phyloP scores from a whole-genome alignment of 2,888 invertebrate genomes.

The Scaptomyza parva region DNA sequence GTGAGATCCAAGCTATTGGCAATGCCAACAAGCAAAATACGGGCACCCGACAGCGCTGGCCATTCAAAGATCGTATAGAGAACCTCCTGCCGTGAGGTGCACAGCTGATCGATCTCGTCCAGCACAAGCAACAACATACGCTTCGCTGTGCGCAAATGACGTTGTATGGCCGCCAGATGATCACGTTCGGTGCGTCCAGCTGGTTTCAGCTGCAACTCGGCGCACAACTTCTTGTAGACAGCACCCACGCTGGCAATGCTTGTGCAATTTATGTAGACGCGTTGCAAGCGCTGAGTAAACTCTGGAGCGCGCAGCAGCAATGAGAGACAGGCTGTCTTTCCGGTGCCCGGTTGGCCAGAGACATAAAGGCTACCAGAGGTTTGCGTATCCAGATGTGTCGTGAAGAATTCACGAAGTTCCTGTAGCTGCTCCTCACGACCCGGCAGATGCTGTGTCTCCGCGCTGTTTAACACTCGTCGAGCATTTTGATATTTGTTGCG shows the following conservation, averaged over 20 bases:
- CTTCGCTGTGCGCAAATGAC: slow-evolving; percentile 88
- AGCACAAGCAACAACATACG: slow-evolving; percentile 92
- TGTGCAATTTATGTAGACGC: slow-evolving; percentile 93
- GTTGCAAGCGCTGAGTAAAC: slow-evolving; percentile 85
- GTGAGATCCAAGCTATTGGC: slow-evolving; percentile 98
- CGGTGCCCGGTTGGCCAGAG: slow-evolving; percentile 98
- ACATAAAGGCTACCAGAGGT: slow-evolving; percentile 94
- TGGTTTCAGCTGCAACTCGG: slow-evolving; percentile 88
- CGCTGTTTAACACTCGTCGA: slow-evolving; percentile 82
- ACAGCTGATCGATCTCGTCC: slow-evolving; percentile 98
- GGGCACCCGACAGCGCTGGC: slow-evolving; percentile 90
- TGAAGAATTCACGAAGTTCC: slow-evolving; percentile 89
- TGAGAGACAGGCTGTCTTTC: slow-evolving; percentile 94
- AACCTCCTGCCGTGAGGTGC: slow-evolving; percentile 91
- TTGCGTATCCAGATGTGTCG: slow-evolving; percentile 87
- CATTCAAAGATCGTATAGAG: slow-evolving; percentile 97
- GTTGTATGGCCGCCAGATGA: slow-evolving; percentile 88
- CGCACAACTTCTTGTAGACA: slow-evolving; percentile 91
- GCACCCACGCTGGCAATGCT: slow-evolving; percentile 92
- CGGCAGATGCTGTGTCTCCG: slow-evolving; percentile 86
- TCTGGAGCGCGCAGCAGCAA: slow-evolving; percentile 89
- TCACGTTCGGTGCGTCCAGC: slow-evolving; percentile 88
- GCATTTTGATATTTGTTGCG: slow-evolving; percentile 84
- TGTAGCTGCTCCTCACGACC: slow-evolving; percentile 93
- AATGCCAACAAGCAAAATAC: slow-evolving; percentile 94